Evolutionary conservation across 2,888 invertebrate species (phyloP), one percentile per base, ranked within the genome.

Genomic region (Gymnocheta viridis): DNA sequence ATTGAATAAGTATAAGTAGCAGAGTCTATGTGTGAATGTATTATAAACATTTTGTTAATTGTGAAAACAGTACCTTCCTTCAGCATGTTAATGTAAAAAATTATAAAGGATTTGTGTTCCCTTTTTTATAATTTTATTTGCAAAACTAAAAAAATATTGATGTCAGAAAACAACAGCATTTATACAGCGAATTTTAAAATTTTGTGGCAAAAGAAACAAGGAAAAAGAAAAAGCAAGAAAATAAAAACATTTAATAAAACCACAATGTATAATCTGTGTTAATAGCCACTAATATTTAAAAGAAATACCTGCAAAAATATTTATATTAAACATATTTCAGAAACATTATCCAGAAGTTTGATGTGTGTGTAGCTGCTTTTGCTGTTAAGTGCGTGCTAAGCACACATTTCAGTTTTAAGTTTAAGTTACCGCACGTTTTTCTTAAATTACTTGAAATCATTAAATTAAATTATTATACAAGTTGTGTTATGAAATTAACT

Each of bases 301-400:
- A 17, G 12, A 41, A 54, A 41, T 38, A 14, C 9, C 1, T 22
- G 17, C n/a, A 32, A 56, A n/a, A 4, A 32, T 19, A 47, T 17
- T 12, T 6, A 19, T 47, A 19, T n/a, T 51, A 6, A 9, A 51
- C 19, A 9, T n/a, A 24, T 27, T 27, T 51, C 14, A 51, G 24
- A 24, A 49, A 49, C 19, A 2, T 49, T 54, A 54, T 14, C 6
- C 6, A 29, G 7, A 29, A 24, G 2, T 12, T 14, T 12, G 12
- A 19, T n/a, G 54, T 41, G 10, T 2, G 9, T 7, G 4, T 27
- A 2, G 9, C 10, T 47, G 12, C 2, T 32, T 4, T 29, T 58
- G 22, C 17, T 35, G 58, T 10, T 35, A 38, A 49, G 67, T 77
- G 77, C 77, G 58, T 77, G 77, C 38, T 41, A 60, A 49, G 49